Percentiles rank a stretch among this genome's conserved stretches.
These are phyloP conservation scores for Plebejus argus DNA, from an alignment of 2,888 invertebrate genomes.

Conservation along the genomic window DNA sequence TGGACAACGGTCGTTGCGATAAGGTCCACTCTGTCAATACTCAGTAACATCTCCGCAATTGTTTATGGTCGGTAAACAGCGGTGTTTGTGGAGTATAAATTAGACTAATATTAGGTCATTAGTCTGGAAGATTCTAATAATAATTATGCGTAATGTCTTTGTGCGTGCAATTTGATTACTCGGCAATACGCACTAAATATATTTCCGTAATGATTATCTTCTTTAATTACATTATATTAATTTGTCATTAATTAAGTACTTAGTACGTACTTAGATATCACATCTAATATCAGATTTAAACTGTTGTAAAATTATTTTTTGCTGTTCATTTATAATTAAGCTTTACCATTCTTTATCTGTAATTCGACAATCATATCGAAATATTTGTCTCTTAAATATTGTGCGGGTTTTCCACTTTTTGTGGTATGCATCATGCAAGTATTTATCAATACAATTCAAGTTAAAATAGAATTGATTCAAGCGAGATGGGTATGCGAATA, in stretches of 20 bases:
- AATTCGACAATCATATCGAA: not conserved
- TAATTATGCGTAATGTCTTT: not conserved
- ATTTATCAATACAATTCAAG: not conserved
- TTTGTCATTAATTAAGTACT: too few species aligned
- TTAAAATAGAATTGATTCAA: not conserved
- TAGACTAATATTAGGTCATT: constrained; percentile 15
- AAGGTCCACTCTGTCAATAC: not conserved
- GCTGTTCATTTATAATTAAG: too few species aligned
- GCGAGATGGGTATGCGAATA: constrained; percentile 25
- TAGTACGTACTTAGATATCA: too few species aligned
- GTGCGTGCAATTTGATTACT: not conserved
- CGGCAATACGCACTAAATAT: not conserved
- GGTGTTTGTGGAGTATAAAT: constrained; percentile 5
- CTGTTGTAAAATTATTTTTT: too few species aligned
- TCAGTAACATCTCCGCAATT: not conserved
- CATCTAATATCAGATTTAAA: too few species aligned
- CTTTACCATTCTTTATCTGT: too few species aligned
- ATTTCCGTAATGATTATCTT: too few species aligned
- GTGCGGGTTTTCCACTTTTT: not conserved
- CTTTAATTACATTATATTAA: too few species aligned
- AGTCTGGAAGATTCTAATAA: not conserved
- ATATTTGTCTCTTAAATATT: not conserved
- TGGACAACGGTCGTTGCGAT: not conserved
- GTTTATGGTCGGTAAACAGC: constrained; percentile 1
- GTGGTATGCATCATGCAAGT: not conserved